These are phyloP conservation scores for Pseudoatta argentina DNA, from an alignment of 1,140 invertebrate species.

Conservation along the genomic window DNA sequence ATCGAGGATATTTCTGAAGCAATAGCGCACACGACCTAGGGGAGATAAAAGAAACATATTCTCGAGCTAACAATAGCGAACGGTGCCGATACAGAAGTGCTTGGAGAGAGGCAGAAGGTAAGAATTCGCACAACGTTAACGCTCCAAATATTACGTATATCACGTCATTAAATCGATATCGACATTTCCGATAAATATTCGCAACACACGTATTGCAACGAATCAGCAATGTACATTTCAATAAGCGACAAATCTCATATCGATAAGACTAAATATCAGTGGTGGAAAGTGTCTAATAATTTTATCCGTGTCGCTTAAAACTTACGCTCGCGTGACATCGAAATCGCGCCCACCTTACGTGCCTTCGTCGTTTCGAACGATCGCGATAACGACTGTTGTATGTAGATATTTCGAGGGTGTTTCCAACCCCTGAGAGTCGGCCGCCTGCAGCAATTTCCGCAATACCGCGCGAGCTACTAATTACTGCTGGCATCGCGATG, in stretches of 20 bases:
- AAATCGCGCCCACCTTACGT: conserved; percentile 26
- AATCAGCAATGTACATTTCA: conserved; percentile 1
- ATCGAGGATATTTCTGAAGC: background rate
- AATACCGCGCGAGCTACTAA: conserved; percentile 72
- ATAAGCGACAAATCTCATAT: background rate
- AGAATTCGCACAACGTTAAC: background rate
- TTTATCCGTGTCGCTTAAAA: conserved; percentile 30
- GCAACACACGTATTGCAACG: background rate
- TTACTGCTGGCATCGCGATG: conserved; percentile 70
- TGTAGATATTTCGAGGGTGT: conserved; percentile 27
- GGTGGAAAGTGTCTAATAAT: conserved; percentile 6
- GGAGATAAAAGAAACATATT: conserved; percentile 58
- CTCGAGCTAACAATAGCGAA: conserved; percentile 64
- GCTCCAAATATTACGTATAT: background rate
- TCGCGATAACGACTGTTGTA: conserved; percentile 49
- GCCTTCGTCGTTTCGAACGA: background rate
- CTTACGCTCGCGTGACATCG: conserved; percentile 22
- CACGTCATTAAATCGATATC: conserved; percentile 45
- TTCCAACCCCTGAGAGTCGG: conserved; percentile 8
- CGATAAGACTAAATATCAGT: background rate
- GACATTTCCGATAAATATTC: background rate
- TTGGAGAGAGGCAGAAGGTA: background rate
- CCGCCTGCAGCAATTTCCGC: conserved; percentile 74
- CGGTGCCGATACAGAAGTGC: conserved; percentile 18
- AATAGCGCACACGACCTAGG: conserved; percentile 49